Conservation (phyloP, 2,888 invertebrate genomes). For the Laothoe populi region DNA sequence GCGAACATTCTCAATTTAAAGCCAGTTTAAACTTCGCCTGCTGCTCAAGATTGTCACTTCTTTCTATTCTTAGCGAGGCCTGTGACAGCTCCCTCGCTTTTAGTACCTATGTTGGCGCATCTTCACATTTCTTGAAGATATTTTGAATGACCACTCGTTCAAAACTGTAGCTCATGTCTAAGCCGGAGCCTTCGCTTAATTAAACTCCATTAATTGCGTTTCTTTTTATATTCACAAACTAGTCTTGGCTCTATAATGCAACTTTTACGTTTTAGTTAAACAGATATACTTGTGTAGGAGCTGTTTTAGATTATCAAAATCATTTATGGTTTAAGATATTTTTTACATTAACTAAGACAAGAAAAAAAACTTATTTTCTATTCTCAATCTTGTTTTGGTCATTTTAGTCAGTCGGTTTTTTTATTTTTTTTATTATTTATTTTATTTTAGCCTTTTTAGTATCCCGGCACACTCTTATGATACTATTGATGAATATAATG, state of each 20-base stretch:
- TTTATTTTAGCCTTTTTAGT: too few relatives aligned
- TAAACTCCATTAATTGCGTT: slow-evolving; percentile 17
- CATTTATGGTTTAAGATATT: too few relatives aligned
- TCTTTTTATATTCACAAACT: neutral
- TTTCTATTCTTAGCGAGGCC: slow-evolving; percentile 31
- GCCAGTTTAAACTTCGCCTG: slow-evolving; percentile 36
- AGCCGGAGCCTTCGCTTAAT: slow-evolving; percentile 5
- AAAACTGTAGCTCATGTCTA: slow-evolving; percentile 12
- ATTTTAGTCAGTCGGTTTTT: too few relatives aligned
- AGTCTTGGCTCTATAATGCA: neutral
- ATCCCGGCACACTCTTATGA: too few relatives aligned
- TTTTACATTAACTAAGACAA: too few relatives aligned
- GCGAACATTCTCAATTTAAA: slow-evolving; percentile 42
- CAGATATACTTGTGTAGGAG: too few relatives aligned
- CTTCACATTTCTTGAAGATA: slow-evolving; percentile 32
- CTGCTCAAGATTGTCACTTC: slow-evolving; percentile 23
- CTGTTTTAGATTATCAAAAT: too few relatives aligned
- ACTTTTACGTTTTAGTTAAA: too few relatives aligned
- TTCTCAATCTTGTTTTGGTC: too few relatives aligned
- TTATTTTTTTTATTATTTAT: too few relatives aligned
- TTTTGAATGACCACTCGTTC: slow-evolving; percentile 41
- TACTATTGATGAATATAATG: too few relatives aligned
- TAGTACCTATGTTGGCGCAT: slow-evolving; percentile 25
- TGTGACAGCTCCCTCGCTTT: slow-evolving; percentile 13
- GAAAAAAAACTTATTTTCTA: too few relatives aligned